A percentile compares a stretch with the other conserved stretches of the same genome.
These are phyloP conservation scores for Darevskia nairensis DNA, from an alignment of 2,797 vertebrate species.

Conservation along the genomic window DNA sequence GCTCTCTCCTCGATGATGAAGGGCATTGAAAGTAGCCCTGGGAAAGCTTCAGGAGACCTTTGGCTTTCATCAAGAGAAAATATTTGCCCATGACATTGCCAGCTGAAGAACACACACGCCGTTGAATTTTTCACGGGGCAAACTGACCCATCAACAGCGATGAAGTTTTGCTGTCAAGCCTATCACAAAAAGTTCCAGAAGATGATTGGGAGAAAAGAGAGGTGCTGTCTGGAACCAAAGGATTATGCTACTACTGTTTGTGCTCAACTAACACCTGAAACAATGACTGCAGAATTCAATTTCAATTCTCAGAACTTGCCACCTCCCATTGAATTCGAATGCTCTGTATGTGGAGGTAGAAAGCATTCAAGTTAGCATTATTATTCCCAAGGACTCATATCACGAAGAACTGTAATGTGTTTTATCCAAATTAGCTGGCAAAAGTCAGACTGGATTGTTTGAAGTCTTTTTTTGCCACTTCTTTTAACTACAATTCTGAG, in stretches of 20 bases:
- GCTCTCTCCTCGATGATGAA: too few species aligned
- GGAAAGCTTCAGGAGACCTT: too few species aligned
- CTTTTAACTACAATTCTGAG: neutral
- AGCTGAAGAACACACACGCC: neutral
- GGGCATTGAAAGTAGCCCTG: too few species aligned
- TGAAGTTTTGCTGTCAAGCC: neutral
- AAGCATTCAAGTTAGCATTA: neutral
- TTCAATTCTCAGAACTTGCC: neutral
- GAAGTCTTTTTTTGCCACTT: neutral
- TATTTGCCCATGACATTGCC: neutral
- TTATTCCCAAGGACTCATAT: neutral
- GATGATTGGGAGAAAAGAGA: neutral
- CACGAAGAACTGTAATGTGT: neutral
- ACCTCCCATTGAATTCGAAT: neutral
- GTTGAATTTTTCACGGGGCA: neutral
- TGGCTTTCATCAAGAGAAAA: too few species aligned
- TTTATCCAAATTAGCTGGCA: neutral
- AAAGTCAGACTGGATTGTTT: neutral
- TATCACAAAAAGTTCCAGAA: neutral
- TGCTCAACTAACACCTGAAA: neutral
- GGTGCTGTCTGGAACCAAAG: neutral
- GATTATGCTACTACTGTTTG: neutral
- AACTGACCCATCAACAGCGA: neutral
- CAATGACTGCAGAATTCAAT: neutral
- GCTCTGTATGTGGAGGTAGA: neutral